phyloP scores from a whole-genome alignment of 2,888 invertebrate genomes.

The Lampropteryx suffumata region DNA sequence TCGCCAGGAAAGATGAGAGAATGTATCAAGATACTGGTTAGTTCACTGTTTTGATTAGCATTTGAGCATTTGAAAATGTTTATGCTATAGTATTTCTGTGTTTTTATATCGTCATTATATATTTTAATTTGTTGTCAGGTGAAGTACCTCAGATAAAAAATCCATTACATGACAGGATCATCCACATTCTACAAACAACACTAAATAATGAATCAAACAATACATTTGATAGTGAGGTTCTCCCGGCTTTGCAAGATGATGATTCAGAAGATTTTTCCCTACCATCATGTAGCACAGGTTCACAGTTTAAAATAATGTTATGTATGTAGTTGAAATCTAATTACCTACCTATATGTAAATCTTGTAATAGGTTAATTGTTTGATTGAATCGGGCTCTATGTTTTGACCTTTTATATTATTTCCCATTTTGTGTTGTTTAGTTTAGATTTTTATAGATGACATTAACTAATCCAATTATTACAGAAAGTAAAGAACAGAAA shows the following conservation, averaged over 20 bases:
- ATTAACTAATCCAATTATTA: background rate
- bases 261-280: constrained; percentile 9
- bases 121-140: constrained; percentile 13
- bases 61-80: no score
- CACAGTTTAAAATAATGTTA: no score
- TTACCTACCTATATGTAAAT: no score
- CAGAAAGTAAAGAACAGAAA: constrained; percentile 10
- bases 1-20: constrained; percentile 16
- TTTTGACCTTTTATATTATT: background rate
- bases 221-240: constrained; percentile 8
- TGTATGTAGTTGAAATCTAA: no score
- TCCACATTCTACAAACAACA: constrained; percentile 10
- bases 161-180: constrained; percentile 17
- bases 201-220: constrained; percentile 3
- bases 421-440: background rate
- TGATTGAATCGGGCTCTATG: no score
- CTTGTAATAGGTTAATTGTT: no score
- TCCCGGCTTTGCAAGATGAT: constrained; percentile 11
- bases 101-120: no score
- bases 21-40: constrained; percentile 12
- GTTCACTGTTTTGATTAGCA: background rate
- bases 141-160: constrained; percentile 11
- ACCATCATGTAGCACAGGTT: constrained; percentile 14
- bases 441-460: background rate
- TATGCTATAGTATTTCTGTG: background rate